A percentile compares a stretch with the other conserved stretches of the same genome.
These are phyloP conservation scores for Noctua pronuba DNA, from an alignment of 2,888 invertebrate species.

Conservation along the genomic window DNA sequence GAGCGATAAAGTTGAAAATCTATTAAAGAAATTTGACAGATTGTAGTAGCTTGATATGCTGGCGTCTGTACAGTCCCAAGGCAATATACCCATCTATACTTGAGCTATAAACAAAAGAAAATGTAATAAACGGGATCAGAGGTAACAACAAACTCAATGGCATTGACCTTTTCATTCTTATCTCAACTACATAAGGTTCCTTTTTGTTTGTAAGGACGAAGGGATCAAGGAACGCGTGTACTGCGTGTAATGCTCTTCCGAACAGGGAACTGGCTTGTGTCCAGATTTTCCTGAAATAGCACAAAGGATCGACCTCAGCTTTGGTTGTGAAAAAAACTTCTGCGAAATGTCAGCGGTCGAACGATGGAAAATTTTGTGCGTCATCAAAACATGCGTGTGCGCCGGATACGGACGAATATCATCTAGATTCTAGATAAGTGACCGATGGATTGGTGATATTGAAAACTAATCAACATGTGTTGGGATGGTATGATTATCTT, in stretches of 20 bases:
- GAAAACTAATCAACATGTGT: conserved; percentile 24
- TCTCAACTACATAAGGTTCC: conserved; percentile 54
- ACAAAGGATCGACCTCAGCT: conserved; percentile 89
- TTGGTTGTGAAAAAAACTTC: conserved; percentile 84
- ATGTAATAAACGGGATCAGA: conserved; percentile 60
- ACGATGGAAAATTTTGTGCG: conserved; percentile 85
- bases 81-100: conserved; percentile 71
- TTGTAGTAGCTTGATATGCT: no score
- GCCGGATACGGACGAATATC: conserved; percentile 31
- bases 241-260: conserved; percentile 80
- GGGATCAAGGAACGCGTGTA: conserved; percentile 82
- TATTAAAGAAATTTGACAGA: no score
- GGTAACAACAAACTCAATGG: conserved; percentile 62
- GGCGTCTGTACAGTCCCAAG: conserved; percentile 42
- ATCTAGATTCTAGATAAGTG: conserved; percentile 59
- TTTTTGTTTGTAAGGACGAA: conserved; percentile 66
- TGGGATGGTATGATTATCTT: conserved; percentile 16
- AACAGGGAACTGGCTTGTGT: conserved; percentile 81
- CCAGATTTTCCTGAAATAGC: conserved; percentile 90
- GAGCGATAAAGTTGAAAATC: no score
- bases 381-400: conserved; percentile 74
- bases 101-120: conserved; percentile 79
- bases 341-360: conserved; percentile 85
- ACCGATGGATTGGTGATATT: conserved; percentile 27
- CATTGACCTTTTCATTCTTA: conserved; percentile 62